Percentiles rank a stretch among this genome's conserved stretches.
These are phyloP conservation scores for Brachionus paranguensis DNA, from an alignment of 1,140 invertebrate species.

Conservation along the genomic window DNA sequence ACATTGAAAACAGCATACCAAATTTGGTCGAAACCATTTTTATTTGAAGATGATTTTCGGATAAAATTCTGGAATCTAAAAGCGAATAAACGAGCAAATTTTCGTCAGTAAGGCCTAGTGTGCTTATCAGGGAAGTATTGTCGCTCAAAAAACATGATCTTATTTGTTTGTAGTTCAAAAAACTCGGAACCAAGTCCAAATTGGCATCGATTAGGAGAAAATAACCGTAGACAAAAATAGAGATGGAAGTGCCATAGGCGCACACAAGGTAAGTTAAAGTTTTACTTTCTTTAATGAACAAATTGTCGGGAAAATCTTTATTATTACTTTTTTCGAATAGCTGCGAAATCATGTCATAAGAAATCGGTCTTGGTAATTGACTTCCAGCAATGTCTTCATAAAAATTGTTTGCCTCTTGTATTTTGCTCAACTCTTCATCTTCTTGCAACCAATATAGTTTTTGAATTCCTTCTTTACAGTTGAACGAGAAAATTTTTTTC, in stretches of 20 bases:
- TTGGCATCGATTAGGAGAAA: slow-evolving; percentile 31
- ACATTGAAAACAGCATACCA: slow-evolving; percentile 40
- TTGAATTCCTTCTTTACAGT: slow-evolving; percentile 59
- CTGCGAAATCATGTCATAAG: slow-evolving; percentile 33
- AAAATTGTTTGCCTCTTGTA: slow-evolving; percentile 13
- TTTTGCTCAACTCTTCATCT: slow-evolving; percentile 3
- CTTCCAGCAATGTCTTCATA: not conserved
- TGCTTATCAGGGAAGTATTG: slow-evolving; percentile 23
- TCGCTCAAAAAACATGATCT: slow-evolving; percentile 30
- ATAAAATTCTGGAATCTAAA: slow-evolving; percentile 2
- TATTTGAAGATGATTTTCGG: slow-evolving; percentile 29
- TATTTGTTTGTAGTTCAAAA: slow-evolving; percentile 34
- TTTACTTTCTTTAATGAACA: slow-evolving; percentile 38
- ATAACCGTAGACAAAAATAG: slow-evolving; percentile 37
- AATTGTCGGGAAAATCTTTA: slow-evolving; percentile 36
- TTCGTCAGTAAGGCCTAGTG: slow-evolving; percentile 16
- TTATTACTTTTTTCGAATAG: slow-evolving; percentile 37
- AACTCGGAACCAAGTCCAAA: slow-evolving; percentile 26
- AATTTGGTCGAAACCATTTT: slow-evolving; percentile 37
- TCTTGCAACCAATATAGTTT: slow-evolving; percentile 57
- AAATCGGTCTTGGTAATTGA: slow-evolving; percentile 32
- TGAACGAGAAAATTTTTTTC: slow-evolving; percentile 66
- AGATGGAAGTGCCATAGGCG: slow-evolving; percentile 21
- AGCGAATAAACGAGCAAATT: slow-evolving; percentile 22
- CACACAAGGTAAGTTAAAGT: slow-evolving; percentile 30